A percentile compares a stretch with the other conserved stretches of the same genome.
These are phyloP conservation scores for Cettia cetti DNA, from an alignment of 2,113 vertebrate genomes.

Conservation along the genomic window DNA sequence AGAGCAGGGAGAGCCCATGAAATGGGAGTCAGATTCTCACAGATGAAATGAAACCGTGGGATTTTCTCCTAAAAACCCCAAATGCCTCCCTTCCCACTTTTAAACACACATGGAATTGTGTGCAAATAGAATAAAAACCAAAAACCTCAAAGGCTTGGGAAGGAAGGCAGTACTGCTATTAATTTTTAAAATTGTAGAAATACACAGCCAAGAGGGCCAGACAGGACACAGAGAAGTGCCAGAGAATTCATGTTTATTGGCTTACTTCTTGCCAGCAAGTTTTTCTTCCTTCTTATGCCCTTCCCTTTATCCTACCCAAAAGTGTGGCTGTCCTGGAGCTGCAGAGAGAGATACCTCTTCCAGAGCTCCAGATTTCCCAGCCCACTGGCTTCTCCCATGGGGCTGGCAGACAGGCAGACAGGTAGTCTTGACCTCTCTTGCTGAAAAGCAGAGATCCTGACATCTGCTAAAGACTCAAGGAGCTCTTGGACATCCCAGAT, in stretches of 20 bases:
- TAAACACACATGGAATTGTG: neutral
- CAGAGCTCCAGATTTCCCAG: neutral
- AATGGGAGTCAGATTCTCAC: neutral
- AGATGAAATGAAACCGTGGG: neutral
- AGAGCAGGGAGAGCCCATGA: neutral
- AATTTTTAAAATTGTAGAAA: neutral
- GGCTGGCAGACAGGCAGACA: neutral
- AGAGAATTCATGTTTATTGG: neutral
- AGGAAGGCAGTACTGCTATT: neutral
- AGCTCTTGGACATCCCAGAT: neutral
- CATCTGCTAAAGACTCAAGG: neutral
- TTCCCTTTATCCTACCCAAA: neutral
- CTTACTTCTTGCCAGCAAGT: neutral
- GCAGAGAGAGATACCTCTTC: neutral
- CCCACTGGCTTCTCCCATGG: neutral
- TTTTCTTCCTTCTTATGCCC: neutral
- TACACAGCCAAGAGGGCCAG: neutral
- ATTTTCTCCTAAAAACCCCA: neutral
- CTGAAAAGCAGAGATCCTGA: neutral
- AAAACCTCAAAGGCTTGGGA: neutral
- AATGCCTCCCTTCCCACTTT: neutral
- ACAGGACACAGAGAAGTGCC: neutral
- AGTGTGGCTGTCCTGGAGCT: neutral
- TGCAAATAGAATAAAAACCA: neutral
- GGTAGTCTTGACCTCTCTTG: neutral